Evolutionary conservation across 2,797 vertebrate genomes (phyloP).

Genomic region (Hydrocynus forskahlii): DNA sequence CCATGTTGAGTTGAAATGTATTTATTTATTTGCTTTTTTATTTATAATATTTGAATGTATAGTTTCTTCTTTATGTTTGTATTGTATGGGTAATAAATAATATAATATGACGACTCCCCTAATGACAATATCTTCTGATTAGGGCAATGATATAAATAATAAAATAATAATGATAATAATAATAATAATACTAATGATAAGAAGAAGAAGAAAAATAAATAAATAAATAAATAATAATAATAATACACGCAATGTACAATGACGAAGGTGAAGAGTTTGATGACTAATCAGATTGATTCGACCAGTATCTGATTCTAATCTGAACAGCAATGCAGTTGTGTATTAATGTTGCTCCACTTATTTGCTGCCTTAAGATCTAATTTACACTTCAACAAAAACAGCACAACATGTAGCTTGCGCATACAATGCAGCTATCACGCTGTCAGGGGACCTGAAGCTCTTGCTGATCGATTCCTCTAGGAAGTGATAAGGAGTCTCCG

Average conservation of each 20-base stretch:
- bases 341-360: neutral
- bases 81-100: too few relatives aligned
- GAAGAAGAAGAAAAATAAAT: too few relatives aligned
- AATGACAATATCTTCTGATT: too few relatives aligned
- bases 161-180: too few relatives aligned
- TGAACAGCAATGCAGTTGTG: neutral
- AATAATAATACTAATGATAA: too few relatives aligned
- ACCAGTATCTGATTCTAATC: too few relatives aligned
- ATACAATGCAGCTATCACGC: neutral
- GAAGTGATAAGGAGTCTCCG: slow-evolving; percentile 73
- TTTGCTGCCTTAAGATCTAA: neutral
- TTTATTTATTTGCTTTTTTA: neutral
- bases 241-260: too few relatives aligned
- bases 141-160: too few relatives aligned
- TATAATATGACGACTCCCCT: neutral
- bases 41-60: neutral
- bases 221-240: too few relatives aligned
- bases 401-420: neutral
- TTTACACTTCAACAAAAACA: neutral
- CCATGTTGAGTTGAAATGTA: neutral
- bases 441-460: slow-evolving; percentile 2
- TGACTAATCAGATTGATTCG: too few relatives aligned
- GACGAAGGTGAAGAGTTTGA: too few relatives aligned
- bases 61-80: neutral
- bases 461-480: slow-evolving; percentile 60